These are phyloP conservation scores for Dasypolia templi DNA, from an alignment of 2,888 invertebrate genomes.

Conservation along the genomic window DNA sequence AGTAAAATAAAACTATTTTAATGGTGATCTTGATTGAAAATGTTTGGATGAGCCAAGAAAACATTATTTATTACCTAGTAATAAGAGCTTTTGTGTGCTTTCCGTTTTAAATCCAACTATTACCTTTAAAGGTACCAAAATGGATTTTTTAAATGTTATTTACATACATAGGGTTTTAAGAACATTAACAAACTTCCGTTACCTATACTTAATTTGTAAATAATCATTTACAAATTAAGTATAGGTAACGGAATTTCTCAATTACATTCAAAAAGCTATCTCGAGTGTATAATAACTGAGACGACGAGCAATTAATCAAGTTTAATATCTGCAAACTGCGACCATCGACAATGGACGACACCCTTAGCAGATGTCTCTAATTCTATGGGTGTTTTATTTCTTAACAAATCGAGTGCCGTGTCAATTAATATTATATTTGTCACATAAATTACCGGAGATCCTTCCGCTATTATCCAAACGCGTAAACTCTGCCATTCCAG, in stretches of 20 bases:
- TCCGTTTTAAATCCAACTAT: no score
- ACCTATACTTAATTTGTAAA: no score
- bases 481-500: constrained; percentile 67
- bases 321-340: constrained; percentile 42
- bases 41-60: background rate
- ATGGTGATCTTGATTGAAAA: background rate
- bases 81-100: no score
- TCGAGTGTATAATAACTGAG: constrained; percentile 57
- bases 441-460: constrained; percentile 84
- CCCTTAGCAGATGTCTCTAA: constrained; percentile 76
- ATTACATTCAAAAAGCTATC: constrained; percentile 32
- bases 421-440: constrained; percentile 89
- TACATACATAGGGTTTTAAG: no score
- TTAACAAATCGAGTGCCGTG: constrained; percentile 78
- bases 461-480: constrained; percentile 76
- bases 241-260: no score
- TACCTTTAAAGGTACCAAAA: no score
- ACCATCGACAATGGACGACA: background rate
- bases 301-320: constrained; percentile 66
- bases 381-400: constrained; percentile 83
- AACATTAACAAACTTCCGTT: no score
- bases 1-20: background rate
- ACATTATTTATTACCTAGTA: no score
- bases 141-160: no score
- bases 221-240: no score